A percentile compares a stretch with the other conserved stretches of the same genome.
Evolutionary conservation across 2,797 vertebrate genomes (phyloP).

Genomic region (Premnoplex brunnescens): DNA sequence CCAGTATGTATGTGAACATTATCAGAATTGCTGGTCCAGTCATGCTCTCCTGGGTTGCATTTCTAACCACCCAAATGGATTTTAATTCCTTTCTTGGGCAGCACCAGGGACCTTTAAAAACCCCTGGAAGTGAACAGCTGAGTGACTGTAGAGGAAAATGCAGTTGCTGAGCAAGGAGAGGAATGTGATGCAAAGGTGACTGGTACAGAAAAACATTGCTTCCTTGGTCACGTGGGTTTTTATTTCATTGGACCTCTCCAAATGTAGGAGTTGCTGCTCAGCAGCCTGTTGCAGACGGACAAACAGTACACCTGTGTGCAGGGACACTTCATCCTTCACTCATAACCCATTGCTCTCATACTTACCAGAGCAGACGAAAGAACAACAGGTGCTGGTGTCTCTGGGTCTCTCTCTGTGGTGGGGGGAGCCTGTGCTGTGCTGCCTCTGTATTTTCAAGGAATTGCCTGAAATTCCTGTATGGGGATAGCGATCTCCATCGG

Average conservation of each 20-base stretch:
- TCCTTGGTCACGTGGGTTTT: fast-evolving
- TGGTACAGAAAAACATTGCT: neutral
- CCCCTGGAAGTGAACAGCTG: neutral
- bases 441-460: neutral
- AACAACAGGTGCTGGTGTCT: neutral
- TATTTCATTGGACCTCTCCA: neutral
- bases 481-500: neutral
- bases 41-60: neutral
- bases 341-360: fast-evolving
- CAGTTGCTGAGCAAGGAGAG: neutral
- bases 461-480: neutral
- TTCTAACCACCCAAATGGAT: neutral
- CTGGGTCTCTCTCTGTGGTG: fast-evolving
- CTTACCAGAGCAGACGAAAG: neutral
- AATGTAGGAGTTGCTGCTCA: neutral
- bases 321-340: neutral
- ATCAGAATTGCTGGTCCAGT: neutral
- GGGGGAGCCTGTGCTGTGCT: neutral
- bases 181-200: neutral
- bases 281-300: neutral
- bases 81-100: neutral
- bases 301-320: fast-evolving
- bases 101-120: neutral
- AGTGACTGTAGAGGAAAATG: neutral
- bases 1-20: neutral